Evolutionary conservation across 2,888 invertebrate species (phyloP), one percentile per base, ranked within the genome.

Genomic region (Drosophila meridiana): DNA sequence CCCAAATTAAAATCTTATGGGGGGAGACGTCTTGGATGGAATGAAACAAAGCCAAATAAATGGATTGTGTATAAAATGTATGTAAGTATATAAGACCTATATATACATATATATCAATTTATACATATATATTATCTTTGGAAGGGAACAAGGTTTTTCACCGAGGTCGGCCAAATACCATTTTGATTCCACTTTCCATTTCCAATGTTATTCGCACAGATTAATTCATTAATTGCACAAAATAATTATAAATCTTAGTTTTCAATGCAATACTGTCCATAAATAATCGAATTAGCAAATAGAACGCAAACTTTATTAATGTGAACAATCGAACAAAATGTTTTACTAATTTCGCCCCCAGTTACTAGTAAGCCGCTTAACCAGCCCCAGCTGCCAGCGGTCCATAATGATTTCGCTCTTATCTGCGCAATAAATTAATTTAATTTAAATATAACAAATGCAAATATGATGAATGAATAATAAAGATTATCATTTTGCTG

Each of bases 381-480:
- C 34, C 26, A 26, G 26, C 9, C 36, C 28, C 32, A 34, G n/a
- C n/a, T 40, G 58, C 14, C 42, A 32, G 0, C 8, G 43, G 20
- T n/a, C 30, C 8, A 7, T 38, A 26, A 38, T 59, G 9, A 11
- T n/a, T 55, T 20, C 3, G 20, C 34, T 32, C n/a, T 13, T 20
- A 28, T 65, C 48, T 28, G 40, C 43, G 61, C 43, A 40, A 68
- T 71, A 52, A 78, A 70, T 71, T 50, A 61, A 74, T 67, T 55
- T 32, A 48, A 62, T 71, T 59, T 48, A 62, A 56, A 70, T 52
- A 45, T 68, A 78, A 71, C 61, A 72, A 68, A 71, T 65, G 30
- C 52, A 53, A 59, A 65, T 65, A 62, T 78, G 59, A 72, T 68
- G 65, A 68, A 66, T 72, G 62, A 53, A 79, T 72, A 72, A 78